Percentiles rank a stretch among this genome's conserved stretches.
These are phyloP conservation scores for Drosophila mayaguana DNA, from an alignment of 2,888 invertebrate species.

Conservation along the genomic window DNA sequence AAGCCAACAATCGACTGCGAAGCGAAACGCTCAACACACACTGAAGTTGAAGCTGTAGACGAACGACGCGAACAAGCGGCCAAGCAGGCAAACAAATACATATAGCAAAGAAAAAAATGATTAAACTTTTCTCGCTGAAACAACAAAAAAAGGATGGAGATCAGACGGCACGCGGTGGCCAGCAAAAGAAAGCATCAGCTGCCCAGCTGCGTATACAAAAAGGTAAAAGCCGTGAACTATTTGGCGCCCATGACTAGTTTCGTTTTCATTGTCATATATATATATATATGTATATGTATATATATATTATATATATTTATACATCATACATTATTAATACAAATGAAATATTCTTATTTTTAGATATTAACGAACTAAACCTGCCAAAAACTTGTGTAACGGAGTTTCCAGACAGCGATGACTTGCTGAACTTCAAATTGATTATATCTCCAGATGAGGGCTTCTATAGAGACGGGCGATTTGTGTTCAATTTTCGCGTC, in stretches of 20 bases:
- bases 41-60: conserved; percentile 33
- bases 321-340: neutral
- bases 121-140: conserved; percentile 98
- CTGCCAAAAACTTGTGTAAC: conserved; percentile 98
- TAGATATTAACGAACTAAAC: conserved; percentile 98
- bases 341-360: conserved; percentile 79
- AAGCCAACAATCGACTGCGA: conserved; percentile 6
- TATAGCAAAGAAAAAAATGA: conserved; percentile 87
- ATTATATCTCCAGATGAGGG: conserved; percentile 99
- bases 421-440: conserved; percentile 97
- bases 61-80: conserved; percentile 49
- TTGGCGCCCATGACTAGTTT: conserved; percentile 22
- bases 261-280: neutral
- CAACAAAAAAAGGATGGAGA: conserved; percentile 99
- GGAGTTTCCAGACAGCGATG: conserved; percentile 98
- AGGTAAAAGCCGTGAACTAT: conserved; percentile 87
- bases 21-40: conserved; percentile 8
- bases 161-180: conserved; percentile 90
- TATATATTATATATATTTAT: neutral
- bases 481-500: conserved; percentile 96
- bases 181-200: conserved; percentile 97
- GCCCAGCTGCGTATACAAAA: conserved; percentile 98
- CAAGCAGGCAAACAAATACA: conserved; percentile 49
- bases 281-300: neutral
- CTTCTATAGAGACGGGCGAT: conserved; percentile 96